These are phyloP conservation scores for Vireo griseus DNA, from an alignment of 2,797 vertebrate species.

Conservation along the genomic window DNA sequence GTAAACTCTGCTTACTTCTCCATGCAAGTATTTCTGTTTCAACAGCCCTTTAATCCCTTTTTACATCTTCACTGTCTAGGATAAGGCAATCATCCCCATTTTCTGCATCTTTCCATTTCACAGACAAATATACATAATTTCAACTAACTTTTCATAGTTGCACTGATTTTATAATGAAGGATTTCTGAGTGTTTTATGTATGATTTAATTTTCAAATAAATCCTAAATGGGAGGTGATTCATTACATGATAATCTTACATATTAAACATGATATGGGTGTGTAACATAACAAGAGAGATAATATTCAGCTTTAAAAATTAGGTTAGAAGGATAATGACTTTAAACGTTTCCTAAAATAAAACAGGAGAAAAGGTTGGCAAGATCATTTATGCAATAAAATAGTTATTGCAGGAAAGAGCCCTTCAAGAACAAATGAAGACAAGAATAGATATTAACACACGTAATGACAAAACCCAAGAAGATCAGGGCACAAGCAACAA, in stretches of 20 bases:
- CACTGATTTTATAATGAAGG: constrained; percentile 14
- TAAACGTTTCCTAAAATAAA: constrained; percentile 1
- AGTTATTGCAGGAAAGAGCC: background rate
- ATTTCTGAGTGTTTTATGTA: background rate
- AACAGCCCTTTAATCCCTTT: background rate
- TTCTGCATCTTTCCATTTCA: background rate
- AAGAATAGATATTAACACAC: background rate
- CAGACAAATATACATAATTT: constrained; percentile 5
- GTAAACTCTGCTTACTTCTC: background rate
- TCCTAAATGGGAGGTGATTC: constrained; percentile 36
- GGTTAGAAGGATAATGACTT: constrained; percentile 14
- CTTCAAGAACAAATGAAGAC: background rate
- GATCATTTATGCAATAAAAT: background rate
- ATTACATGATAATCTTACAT: constrained; percentile 13
- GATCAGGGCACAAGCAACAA: background rate
- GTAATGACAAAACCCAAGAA: background rate
- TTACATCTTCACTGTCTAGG: background rate
- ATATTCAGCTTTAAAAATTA: constrained; percentile 61
- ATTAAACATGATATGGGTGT: background rate
- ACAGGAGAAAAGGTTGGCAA: background rate
- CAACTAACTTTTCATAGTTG: background rate
- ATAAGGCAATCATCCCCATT: background rate
- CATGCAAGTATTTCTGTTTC: background rate
- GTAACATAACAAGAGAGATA: constrained; percentile 28
- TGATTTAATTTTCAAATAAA: constrained; percentile 51